Conservation (phyloP, 2,888 invertebrate genomes). For the Strigamia transsilvanica region DNA sequence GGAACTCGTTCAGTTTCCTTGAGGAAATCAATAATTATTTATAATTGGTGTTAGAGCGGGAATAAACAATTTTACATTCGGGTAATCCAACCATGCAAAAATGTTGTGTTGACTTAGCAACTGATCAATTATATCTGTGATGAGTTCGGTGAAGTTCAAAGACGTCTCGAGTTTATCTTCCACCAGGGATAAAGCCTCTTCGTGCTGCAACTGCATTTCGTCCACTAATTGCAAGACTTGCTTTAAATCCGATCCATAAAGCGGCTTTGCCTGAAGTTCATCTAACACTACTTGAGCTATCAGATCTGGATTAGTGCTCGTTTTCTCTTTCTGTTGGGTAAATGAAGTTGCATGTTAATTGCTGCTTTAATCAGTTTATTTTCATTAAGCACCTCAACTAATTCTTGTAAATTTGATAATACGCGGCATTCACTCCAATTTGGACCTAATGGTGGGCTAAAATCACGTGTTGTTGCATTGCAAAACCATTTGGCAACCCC, state of each 20-base stretch:
- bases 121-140: constrained; percentile 17
- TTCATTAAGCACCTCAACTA: constrained; percentile 1
- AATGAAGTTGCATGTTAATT: background rate
- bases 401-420: background rate
- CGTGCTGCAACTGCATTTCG: constrained; percentile 1
- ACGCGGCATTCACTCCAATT: background rate
- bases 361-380: background rate
- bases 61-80: background rate
- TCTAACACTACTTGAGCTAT: constrained; percentile 15
- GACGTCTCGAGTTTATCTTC: background rate
- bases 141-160: background rate
- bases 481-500: constrained; percentile 26
- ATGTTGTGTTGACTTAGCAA: constrained; percentile 43
- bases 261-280: constrained; percentile 19
- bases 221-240: constrained; percentile 20
- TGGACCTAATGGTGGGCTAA: background rate
- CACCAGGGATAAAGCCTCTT: background rate
- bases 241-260: constrained; percentile 26
- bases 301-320: background rate
- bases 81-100: constrained; percentile 29
- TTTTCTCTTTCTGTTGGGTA: background rate
- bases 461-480: background rate
- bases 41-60: background rate
- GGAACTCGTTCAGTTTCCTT: constrained; percentile 31
- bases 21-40: background rate